A percentile compares a stretch with the other conserved stretches of the same genome.
These are phyloP conservation scores for Notarius quadriscutis DNA, from an alignment of 2,113 vertebrate species.

Conservation along the genomic window DNA sequence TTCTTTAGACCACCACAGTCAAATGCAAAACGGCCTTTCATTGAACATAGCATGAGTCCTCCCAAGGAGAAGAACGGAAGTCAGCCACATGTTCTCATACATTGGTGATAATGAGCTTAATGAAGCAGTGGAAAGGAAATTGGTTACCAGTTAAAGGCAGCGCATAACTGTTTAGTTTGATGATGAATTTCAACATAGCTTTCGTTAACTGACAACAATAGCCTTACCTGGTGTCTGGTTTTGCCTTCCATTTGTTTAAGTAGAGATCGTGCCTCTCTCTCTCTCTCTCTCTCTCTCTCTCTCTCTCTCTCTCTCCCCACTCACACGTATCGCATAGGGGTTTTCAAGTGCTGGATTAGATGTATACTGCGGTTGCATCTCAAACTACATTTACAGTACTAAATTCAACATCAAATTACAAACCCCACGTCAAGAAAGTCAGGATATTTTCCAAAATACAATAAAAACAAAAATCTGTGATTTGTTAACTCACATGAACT, in stretches of 20 bases:
- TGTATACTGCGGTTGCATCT: not conserved
- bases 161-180: slow-evolving; percentile 26
- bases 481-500: too few relatives aligned
- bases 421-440: too few relatives aligned
- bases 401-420: not conserved
- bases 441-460: too few relatives aligned
- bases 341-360: not conserved
- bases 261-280: not conserved
- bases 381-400: not conserved
- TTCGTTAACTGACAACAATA: slow-evolving; percentile 37
- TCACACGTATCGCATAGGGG: not conserved
- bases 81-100: slow-evolving; percentile 17
- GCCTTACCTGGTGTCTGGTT: not conserved
- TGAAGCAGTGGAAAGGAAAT: slow-evolving; percentile 32
- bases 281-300: not conserved
- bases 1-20: slow-evolving; percentile 32
- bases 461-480: too few relatives aligned
- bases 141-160: slow-evolving; percentile 10
- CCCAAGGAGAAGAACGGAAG: not conserved
- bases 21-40: slow-evolving; percentile 29
- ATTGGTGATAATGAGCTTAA: slow-evolving; percentile 35
- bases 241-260: not conserved
- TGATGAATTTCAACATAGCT: slow-evolving; percentile 29
- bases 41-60: not conserved
- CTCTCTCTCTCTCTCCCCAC: not conserved